Evolutionary conservation across 2,888 invertebrate genomes (phyloP), one percentile per base, ranked within the genome.

Genomic region (Priocnemis perturbator): DNA sequence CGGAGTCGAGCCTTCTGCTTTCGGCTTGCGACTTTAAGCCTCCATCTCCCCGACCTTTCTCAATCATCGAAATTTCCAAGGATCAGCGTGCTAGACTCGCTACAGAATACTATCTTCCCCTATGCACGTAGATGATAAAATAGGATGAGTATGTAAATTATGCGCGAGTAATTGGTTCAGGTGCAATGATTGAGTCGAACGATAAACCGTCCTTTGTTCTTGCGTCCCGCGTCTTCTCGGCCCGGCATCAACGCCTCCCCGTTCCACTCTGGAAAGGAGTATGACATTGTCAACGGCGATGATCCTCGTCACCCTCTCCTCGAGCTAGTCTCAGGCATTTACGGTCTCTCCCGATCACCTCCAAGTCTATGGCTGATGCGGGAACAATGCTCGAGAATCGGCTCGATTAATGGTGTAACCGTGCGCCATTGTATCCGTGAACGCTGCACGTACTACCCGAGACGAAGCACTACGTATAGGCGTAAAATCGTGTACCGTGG

Each of bases 341-440:
- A 15, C 20, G 45, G 47, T 17, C 60, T 19, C 60, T 26, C 47
- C 45, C 65, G 50, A 61, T 50, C 50, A 17, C 50, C 5, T 11
- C 37, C 37, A 11, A 37, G 37, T 37, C 37, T 37, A 37, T 37
- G 37, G 37, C 37, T 37, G 37, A 37, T 64, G 45, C 21, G 52
- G 58, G 57, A 59, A 71, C 73, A 75, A 75, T 67, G 67, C 64
- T 48, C 52, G 73, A 59, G 75, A 78, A 78, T 69, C 78, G 64
- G 45, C 53, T 44, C 73, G 71, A 75, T 78, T 78, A 78, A 78
- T 69, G 70, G 64, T 61, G 67, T 71, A 75, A 75, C 75, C 65
- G 64, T 70, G 69, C 66, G 64, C 61, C 70, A 75, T 77, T 77
- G 77, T 77, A 67, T 75, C 60, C 58, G 50, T 55, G 61, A 53